Conservation (phyloP, 92 coral and sea anemone species). For the Actinernus sp. region DNA sequence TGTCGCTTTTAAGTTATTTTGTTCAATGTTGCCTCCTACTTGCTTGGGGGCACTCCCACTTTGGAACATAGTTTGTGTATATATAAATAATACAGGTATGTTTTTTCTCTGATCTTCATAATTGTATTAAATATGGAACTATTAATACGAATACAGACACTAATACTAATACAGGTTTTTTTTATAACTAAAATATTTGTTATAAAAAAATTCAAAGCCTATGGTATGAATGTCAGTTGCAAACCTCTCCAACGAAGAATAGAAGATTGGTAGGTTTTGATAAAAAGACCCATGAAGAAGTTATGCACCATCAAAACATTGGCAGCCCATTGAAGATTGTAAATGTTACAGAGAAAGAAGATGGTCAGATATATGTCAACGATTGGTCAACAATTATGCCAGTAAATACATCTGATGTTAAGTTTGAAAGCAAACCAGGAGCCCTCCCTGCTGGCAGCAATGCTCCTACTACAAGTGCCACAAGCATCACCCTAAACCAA, state of each 20-base stretch:
- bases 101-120: too few relatives aligned
- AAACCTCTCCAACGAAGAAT: slow-evolving; percentile 30
- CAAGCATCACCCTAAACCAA: slow-evolving; percentile 12
- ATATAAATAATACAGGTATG: too few relatives aligned
- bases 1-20: too few relatives aligned
- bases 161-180: too few relatives aligned
- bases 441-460: neutral
- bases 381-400: neutral
- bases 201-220: neutral
- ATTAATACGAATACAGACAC: too few relatives aligned
- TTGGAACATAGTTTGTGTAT: too few relatives aligned
- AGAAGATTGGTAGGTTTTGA: slow-evolving; percentile 53
- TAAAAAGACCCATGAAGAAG: slow-evolving; percentile 37
- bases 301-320: slow-evolving; percentile 40
- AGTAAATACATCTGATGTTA: slow-evolving; percentile 1
- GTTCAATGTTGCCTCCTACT: too few relatives aligned
- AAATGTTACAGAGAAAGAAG: neutral
- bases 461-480: slow-evolving; percentile 3
- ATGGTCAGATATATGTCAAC: neutral
- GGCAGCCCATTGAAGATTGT: neutral
- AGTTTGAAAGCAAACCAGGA: slow-evolving; percentile 18
- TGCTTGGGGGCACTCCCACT: too few relatives aligned
- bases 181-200: too few relatives aligned
- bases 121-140: too few relatives aligned
- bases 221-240: slow-evolving; percentile 2